phyloP scores from a whole-genome alignment of 1,140 invertebrate species.

The Bombus superbus region DNA sequence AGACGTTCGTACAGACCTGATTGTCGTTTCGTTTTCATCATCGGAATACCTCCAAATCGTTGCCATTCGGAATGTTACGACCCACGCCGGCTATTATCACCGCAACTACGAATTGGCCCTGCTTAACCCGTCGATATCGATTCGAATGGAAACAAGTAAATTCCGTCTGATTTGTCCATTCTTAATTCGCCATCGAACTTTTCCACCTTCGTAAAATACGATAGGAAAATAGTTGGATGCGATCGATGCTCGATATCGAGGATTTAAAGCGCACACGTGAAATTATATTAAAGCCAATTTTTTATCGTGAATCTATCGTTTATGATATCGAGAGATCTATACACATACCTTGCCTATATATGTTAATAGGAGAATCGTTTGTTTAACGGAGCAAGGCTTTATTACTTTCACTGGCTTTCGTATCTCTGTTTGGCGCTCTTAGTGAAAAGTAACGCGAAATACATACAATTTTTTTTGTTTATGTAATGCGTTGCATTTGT shows the following conservation, averaged over 20 bases:
- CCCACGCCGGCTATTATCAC: conserved; percentile 43
- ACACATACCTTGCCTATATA: no score
- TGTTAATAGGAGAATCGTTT: no score
- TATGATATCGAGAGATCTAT: no score
- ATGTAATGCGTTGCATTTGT: not conserved
- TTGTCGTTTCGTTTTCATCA: conserved; percentile 22
- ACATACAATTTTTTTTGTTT: not conserved
- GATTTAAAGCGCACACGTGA: no score
- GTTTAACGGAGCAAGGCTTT: not conserved
- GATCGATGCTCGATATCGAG: no score
- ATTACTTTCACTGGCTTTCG: not conserved
- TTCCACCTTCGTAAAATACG: no score
- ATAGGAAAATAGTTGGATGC: no score
- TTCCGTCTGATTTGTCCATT: not conserved
- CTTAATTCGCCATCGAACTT: not conserved
- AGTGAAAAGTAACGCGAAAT: not conserved
- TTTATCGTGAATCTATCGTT: no score
- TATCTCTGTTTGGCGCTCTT: not conserved
- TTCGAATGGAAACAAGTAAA: conserved; percentile 15
- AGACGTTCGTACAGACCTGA: conserved; percentile 31
- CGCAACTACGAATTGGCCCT: conserved; percentile 66
- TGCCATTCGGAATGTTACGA: conserved; percentile 50
- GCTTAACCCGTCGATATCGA: conserved; percentile 62
- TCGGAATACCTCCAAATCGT: conserved; percentile 54
- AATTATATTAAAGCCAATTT: no score